Conservation (phyloP, 2,888 invertebrate genomes). For the Spialia ferax region DNA sequence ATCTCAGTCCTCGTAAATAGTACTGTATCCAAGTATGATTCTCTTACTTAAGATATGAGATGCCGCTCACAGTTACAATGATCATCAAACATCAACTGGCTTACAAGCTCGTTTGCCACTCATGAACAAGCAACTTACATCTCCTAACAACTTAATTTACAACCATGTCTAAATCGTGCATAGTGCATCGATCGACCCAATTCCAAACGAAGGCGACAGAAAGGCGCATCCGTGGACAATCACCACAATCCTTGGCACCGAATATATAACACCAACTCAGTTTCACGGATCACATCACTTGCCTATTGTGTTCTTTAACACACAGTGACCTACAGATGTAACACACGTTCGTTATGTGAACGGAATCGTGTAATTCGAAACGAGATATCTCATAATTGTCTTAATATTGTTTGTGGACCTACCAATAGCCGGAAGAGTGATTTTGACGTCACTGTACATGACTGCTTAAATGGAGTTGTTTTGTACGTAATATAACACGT, state of each 20-base stretch:
- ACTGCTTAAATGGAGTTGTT: slow-evolving; percentile 10
- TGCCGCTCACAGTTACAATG: too few relatives aligned
- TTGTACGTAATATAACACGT: neutral
- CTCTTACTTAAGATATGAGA: too few relatives aligned
- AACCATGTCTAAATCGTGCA: slow-evolving; percentile 11
- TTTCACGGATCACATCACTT: slow-evolving; percentile 55
- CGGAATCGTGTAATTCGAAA: slow-evolving; percentile 34
- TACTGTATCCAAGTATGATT: too few relatives aligned
- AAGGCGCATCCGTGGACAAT: slow-evolving; percentile 63
- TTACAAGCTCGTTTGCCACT: too few relatives aligned
- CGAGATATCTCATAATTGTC: slow-evolving; percentile 34
- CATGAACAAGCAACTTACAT: neutral
- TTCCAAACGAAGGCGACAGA: slow-evolving; percentile 73
- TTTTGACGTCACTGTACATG: slow-evolving; percentile 22
- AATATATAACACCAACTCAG: slow-evolving; percentile 50
- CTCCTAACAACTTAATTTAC: neutral
- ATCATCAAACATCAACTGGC: too few relatives aligned
- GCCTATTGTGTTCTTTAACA: slow-evolving; percentile 64
- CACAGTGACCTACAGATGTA: slow-evolving; percentile 52
- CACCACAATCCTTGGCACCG: slow-evolving; percentile 77
- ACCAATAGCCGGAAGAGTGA: slow-evolving; percentile 37
- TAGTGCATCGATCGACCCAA: slow-evolving; percentile 60
- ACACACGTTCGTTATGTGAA: slow-evolving; percentile 29
- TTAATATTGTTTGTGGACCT: slow-evolving; percentile 34
- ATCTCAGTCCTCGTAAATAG: too few relatives aligned